Percentiles rank a stretch among this genome's conserved stretches.
phyloP scores from a whole-genome alignment of 2,113 vertebrate species.

The Hylia prasina region DNA sequence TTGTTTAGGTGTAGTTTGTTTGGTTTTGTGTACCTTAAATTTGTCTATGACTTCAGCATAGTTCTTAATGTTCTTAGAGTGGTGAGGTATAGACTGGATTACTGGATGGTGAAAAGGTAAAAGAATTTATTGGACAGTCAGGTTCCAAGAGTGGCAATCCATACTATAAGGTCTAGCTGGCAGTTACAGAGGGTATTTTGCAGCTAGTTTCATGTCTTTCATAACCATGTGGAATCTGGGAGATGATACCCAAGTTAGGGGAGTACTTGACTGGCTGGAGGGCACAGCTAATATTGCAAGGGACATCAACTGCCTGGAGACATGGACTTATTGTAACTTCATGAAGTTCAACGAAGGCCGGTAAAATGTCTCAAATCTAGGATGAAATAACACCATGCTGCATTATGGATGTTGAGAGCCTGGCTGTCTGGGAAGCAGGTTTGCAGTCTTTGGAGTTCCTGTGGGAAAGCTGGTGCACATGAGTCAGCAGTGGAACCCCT shows the following conservation, averaged over 20 bases:
- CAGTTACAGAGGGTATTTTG: neutral
- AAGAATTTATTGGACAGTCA: neutral
- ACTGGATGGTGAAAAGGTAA: neutral
- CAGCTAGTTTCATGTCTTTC: neutral
- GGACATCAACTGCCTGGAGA: neutral
- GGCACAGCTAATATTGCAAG: neutral
- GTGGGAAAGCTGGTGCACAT: neutral
- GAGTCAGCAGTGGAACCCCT: neutral
- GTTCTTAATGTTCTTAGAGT: neutral
- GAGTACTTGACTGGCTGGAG: neutral
- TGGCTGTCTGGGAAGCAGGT: neutral
- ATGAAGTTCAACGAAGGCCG: neutral
- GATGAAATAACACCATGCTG: neutral
- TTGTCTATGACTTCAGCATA: neutral
- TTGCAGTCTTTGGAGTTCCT: neutral
- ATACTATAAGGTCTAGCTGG: neutral
- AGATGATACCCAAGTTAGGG: neutral
- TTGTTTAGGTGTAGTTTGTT: neutral
- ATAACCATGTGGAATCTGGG: neutral
- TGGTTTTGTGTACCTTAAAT: neutral
- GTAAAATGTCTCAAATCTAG: neutral
- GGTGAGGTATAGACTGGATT: neutral
- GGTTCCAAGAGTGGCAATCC: neutral
- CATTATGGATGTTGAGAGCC: neutral
- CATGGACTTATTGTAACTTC: neutral